phyloP scores from a whole-genome alignment of 2,113 vertebrate genomes.

The Anas platyrhynchos region DNA sequence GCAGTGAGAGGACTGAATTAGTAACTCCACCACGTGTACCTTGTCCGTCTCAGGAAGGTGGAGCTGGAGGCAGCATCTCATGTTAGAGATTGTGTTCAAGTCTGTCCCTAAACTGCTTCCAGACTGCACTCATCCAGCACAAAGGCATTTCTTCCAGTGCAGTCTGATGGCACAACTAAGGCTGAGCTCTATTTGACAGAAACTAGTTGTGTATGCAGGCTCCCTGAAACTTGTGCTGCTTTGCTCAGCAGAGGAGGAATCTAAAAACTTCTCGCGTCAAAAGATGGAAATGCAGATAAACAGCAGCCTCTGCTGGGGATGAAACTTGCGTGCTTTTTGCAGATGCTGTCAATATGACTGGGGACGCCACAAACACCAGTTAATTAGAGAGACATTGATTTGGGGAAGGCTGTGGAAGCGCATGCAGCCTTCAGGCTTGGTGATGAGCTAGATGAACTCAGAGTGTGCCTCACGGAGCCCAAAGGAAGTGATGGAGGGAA shows the following conservation, averaged over 20 bases:
- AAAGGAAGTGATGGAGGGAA: background rate
- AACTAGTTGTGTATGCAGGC: rapidly evolving
- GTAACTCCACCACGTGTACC: background rate
- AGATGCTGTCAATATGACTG: rapidly evolving
- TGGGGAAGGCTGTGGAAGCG: background rate
- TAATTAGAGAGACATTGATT: background rate
- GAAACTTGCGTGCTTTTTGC: background rate
- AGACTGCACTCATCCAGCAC: background rate
- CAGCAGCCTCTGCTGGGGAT: conserved; percentile 56
- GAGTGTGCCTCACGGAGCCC: background rate
- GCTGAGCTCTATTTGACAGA: background rate
- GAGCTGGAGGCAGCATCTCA: background rate
- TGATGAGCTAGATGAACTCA: background rate
- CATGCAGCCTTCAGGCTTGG: background rate
- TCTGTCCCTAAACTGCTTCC: background rate
- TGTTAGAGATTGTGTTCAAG: background rate
- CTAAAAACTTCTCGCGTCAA: background rate
- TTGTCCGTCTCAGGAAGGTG: background rate
- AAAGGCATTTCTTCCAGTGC: background rate
- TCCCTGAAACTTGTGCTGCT: background rate
- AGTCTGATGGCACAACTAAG: rapidly evolving
- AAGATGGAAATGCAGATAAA: background rate
- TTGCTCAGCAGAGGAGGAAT: background rate
- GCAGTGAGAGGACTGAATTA: background rate
- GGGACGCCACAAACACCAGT: background rate